phyloP scores from a whole-genome alignment of 2,888 invertebrate genomes.

The Pemphredon lugubris region DNA sequence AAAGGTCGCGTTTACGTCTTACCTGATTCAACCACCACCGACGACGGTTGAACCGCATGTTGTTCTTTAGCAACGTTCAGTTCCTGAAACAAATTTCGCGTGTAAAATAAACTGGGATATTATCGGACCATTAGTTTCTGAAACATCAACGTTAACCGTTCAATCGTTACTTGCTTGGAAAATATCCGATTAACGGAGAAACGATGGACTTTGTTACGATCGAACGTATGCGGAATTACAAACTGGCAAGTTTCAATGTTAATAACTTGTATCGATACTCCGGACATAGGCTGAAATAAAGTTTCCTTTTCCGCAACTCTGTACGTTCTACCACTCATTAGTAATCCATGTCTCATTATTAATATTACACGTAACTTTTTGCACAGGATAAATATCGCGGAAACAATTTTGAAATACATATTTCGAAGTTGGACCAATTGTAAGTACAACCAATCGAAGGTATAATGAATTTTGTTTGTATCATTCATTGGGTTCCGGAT shows the following conservation, averaged over 20 bases:
- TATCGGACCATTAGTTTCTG: too few relatives aligned
- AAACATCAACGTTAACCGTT: conserved; percentile 4
- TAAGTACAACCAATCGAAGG: too few relatives aligned
- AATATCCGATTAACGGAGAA: not conserved
- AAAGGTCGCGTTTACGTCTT: too few relatives aligned
- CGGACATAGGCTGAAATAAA: not conserved
- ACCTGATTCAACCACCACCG: conserved; percentile 76
- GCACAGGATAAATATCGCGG: too few relatives aligned
- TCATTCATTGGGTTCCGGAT: not conserved
- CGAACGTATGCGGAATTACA: not conserved
- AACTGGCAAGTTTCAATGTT: not conserved
- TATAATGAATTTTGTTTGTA: too few relatives aligned
- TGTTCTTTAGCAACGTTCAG: conserved; percentile 86
- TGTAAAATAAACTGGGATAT: not conserved
- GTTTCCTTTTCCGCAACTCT: too few relatives aligned
- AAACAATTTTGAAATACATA: too few relatives aligned
- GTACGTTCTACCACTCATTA: too few relatives aligned
- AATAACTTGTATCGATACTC: not conserved
- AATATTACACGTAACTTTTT: too few relatives aligned
- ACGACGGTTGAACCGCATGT: conserved; percentile 84
- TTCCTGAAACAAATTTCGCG: conserved; percentile 82
- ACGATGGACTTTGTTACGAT: too few relatives aligned
- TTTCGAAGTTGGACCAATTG: too few relatives aligned
- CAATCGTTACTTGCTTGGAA: not conserved
- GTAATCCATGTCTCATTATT: too few relatives aligned